Conservation (phyloP, 2,113 vertebrate genomes). For the Mormyrus lacerda region DNA sequence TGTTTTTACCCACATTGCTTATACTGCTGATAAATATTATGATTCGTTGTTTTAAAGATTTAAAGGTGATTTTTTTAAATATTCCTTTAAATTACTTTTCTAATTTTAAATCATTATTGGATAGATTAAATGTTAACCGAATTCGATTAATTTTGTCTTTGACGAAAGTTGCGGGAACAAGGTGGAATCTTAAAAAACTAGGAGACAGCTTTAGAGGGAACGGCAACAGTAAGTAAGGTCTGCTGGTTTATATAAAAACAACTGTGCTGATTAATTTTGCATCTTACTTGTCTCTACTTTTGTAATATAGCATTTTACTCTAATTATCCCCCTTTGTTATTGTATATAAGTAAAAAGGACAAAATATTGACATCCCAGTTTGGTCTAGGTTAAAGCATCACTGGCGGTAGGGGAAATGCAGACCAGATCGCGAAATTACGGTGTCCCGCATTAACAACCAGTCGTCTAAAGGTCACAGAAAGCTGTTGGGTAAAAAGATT, state of each 20-base stretch:
- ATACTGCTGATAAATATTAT: not conserved
- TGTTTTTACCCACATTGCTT: not conserved
- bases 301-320: not conserved
- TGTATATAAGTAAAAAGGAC: not conserved
- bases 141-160: constrained; percentile 27
- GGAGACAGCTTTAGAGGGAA: not conserved
- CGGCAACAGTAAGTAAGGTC: not conserved
- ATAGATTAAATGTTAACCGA: not conserved
- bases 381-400: not conserved
- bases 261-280: not conserved
- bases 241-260: not conserved
- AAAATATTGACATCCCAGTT: not conserved
- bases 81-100: not conserved
- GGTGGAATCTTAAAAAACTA: not conserved
- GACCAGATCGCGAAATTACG: not conserved
- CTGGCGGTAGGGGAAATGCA: not conserved
- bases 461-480: not conserved
- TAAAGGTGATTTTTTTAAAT: not conserved
- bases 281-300: not conserved
- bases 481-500: not conserved
- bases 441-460: not conserved
- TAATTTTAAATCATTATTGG: not conserved
- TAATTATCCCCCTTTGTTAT: not conserved
- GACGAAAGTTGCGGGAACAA: constrained; percentile 32
- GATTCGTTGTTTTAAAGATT: not conserved